These are phyloP conservation scores for Amiota communis DNA, from an alignment of 2,888 invertebrate species.

Conservation along the genomic window DNA sequence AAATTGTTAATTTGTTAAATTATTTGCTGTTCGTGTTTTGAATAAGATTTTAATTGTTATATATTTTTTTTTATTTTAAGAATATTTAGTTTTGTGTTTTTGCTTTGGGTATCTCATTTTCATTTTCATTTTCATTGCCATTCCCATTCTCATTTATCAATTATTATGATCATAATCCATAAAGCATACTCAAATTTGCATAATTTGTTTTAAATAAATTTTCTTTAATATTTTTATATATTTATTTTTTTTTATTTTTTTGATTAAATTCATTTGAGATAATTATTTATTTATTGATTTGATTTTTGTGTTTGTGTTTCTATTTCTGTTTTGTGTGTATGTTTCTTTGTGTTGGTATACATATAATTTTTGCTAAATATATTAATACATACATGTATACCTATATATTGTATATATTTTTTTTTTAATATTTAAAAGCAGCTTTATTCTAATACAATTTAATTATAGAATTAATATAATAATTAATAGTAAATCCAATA, in stretches of 20 bases:
- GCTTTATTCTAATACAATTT: not conserved
- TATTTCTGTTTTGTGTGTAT: not conserved
- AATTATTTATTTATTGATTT: not conserved
- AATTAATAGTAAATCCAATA: slow-evolving; percentile 1
- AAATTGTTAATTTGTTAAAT: slow-evolving; percentile 23
- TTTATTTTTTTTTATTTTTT: slow-evolving; percentile 31
- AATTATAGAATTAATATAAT: too few species aligned
- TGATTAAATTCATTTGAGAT: slow-evolving; percentile 17
- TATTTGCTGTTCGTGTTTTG: too few species aligned
- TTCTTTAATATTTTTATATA: not conserved
- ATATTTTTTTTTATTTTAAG: too few species aligned
- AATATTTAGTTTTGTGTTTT: slow-evolving; percentile 18
- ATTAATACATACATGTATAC: too few species aligned
- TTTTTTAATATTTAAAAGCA: slow-evolving; percentile 13
- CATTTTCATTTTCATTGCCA: slow-evolving; percentile 46
- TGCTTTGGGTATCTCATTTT: not conserved
- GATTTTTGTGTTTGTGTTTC: not conserved
- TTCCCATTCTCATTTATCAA: not conserved
- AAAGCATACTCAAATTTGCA: not conserved
- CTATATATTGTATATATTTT: too few species aligned
- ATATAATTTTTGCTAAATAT: not conserved
- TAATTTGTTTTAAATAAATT: not conserved
- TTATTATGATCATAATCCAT: too few species aligned
- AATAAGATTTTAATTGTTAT: too few species aligned
- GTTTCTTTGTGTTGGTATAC: slow-evolving; percentile 6